A percentile compares a stretch with the other conserved stretches of the same genome.
Conservation (phyloP, 2,113 vertebrate genomes). For the Manacus vitellinus region DNA sequence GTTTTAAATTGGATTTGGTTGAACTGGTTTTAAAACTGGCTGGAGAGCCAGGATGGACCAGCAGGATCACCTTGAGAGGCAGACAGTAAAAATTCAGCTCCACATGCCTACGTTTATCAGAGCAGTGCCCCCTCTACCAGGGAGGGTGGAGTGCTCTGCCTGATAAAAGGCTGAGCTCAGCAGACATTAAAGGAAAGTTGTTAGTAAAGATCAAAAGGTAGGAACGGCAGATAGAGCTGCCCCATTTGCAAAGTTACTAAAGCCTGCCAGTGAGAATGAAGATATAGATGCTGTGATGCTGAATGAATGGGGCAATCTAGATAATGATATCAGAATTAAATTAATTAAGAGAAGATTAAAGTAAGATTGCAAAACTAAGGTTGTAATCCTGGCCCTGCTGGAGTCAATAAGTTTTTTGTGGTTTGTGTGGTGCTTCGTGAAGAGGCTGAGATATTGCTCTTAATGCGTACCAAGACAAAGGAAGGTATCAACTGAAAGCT, state of each 20-base stretch:
- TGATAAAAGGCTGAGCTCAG: conserved; percentile 48
- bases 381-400: background rate
- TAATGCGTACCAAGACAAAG: background rate
- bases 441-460: background rate
- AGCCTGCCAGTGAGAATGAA: conserved; percentile 31
- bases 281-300: conserved; percentile 29
- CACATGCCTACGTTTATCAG: background rate
- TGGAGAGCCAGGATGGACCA: background rate
- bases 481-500: background rate
- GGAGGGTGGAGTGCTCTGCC: conserved; percentile 12
- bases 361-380: conserved; percentile 46
- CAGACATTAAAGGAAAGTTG: conserved; percentile 47
- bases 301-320: conserved; percentile 41
- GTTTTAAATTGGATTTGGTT: background rate
- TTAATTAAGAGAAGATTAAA: conserved; percentile 66
- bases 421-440: background rate
- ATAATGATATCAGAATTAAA: conserved; percentile 62
- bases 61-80: background rate
- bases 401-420: background rate
- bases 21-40: conserved; percentile 45
- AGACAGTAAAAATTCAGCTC: background rate
- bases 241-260: conserved; percentile 48
- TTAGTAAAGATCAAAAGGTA: conserved; percentile 60
- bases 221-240: conserved; percentile 6
- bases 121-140: conserved; percentile 4